Evolutionary conservation across 1,140 invertebrate genomes (phyloP), one percentile per base, ranked within the genome.

Genomic region (Neodiprion lecontei): DNA sequence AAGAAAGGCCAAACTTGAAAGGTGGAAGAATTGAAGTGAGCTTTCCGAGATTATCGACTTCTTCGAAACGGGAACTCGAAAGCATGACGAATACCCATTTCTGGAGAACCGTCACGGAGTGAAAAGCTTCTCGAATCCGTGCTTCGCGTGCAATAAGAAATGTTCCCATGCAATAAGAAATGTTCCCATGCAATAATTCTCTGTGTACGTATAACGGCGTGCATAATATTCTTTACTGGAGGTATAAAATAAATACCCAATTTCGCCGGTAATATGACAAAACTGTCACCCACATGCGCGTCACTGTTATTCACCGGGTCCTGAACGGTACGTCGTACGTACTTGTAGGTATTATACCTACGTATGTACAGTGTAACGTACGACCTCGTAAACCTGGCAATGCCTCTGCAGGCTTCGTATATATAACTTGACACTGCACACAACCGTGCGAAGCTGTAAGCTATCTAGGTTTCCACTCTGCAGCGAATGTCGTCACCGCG

Each of bases 331-430:
- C 69, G 72, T 53, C 49, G 74, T 76, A 70, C 72, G 73, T 70
- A 71, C 72, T 40, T 5, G 28, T 21, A 21, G 17, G 17, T 40
- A 5, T 40, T 40, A 17, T 61, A 61, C 53, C 53, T 61, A 61
- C 11, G 11, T 17, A 61, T 9, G 69, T n/a, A 50, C 68, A 76
- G 68, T 76, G 78, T 84, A 82, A 82, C 79, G 79, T 81, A 81
- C 74, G 78, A 80, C 76, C 78, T 79, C 79, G 80, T 84, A 83
- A 84, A 83, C 67, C 76, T 79, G 74, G 78, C 78, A 80, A 79
- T 79, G 77, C 76, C 77, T 68, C 72, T 40, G 28, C 28, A 40
- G 28, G 28, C 28, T 40, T 40, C 28, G 28, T 40, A 40, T 5
- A 40, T 40, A 40, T 40, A 40, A 40, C 28, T 40, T 0, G 2